Evolutionary conservation across 2,888 invertebrate genomes (phyloP).

Genomic region (Agrotis exclamationis): DNA sequence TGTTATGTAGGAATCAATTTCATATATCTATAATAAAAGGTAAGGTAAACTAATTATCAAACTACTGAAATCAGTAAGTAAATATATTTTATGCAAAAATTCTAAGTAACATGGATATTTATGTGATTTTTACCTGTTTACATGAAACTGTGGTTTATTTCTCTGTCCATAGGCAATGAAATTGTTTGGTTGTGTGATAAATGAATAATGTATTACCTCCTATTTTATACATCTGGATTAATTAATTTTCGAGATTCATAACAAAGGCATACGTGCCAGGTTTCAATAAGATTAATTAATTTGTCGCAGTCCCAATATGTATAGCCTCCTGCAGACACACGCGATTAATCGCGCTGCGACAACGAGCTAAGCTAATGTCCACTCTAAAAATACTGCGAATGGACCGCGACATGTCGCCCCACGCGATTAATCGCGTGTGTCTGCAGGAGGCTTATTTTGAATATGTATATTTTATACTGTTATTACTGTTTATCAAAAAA

Average conservation of each 20-base stretch:
- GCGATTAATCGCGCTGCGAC: too few relatives aligned
- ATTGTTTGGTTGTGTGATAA: neutral
- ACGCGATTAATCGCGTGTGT: too few relatives aligned
- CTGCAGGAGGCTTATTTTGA: too few relatives aligned
- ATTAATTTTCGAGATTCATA: neutral
- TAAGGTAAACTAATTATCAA: neutral
- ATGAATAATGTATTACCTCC: neutral
- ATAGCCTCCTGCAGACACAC: too few relatives aligned
- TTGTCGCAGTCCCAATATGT: neutral
- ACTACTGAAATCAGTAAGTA: neutral
- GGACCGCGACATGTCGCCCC: too few relatives aligned
- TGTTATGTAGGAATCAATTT: neutral
- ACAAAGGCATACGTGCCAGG: neutral
- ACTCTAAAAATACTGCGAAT: too few relatives aligned
- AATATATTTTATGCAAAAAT: neutral
- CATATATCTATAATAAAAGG: neutral
- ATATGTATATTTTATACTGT: too few relatives aligned
- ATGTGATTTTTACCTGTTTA: neutral
- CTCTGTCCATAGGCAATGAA: neutral
- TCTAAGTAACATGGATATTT: neutral
- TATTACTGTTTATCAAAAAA: too few relatives aligned
- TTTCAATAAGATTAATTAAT: neutral
- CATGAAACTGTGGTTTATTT: neutral
- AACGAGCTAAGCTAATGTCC: too few relatives aligned
- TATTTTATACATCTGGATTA: neutral